Conservation (phyloP, 2,113 vertebrate genomes). For the Podilymbus podiceps region DNA sequence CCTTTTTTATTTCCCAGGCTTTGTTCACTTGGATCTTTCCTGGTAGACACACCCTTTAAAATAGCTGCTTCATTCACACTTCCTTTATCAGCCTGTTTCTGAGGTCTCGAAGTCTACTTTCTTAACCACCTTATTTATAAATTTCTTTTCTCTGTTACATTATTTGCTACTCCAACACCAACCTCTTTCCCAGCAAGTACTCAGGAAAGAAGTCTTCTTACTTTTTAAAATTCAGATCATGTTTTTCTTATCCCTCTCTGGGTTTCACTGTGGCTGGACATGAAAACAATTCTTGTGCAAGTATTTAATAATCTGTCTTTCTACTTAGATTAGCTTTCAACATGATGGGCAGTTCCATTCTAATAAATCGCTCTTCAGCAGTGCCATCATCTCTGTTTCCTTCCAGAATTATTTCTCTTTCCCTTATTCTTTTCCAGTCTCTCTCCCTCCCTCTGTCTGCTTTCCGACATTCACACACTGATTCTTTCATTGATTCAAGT, state of each 20-base stretch:
- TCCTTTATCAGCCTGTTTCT: not conserved
- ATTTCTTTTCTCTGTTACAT: not conserved
- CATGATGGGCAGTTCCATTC: not conserved
- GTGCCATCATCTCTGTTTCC: not conserved
- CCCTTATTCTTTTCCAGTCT: not conserved
- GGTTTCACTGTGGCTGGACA: not conserved
- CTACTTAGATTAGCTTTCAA: slow-evolving; percentile 20
- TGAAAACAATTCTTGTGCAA: slow-evolving; percentile 17
- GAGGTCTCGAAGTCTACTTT: not conserved
- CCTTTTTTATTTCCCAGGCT: not conserved
- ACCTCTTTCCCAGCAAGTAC: not conserved
- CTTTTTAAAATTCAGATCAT: not conserved
- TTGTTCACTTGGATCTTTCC: not conserved
- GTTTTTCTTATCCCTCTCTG: not conserved
- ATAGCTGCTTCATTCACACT: not conserved
- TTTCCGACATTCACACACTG: not conserved
- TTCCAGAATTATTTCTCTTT: not conserved
- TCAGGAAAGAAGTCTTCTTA: not conserved
- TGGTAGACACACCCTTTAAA: not conserved
- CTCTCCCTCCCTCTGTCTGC: not conserved
- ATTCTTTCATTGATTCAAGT: not conserved
- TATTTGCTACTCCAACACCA: not conserved
- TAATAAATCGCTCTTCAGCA: not conserved
- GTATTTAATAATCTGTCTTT: slow-evolving; percentile 30
- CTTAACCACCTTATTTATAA: not conserved